Base-by-base conservation (phyloP, 2,888 invertebrate genomes). In the Thelaira solivaga region DNA sequence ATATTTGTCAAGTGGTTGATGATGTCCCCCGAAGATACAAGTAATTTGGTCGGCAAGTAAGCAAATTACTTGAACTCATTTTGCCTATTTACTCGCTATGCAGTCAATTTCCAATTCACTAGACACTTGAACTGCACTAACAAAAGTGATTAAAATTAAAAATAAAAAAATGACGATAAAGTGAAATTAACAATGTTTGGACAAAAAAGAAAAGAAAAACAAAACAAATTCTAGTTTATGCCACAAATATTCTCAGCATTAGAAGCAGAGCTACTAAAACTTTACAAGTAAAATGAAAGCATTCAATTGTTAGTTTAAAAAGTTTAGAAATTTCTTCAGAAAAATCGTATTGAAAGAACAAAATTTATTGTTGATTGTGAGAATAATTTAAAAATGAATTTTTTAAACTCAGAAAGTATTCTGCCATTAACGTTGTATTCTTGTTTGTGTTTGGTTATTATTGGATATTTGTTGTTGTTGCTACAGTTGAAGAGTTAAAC, bases 1-100 rank as follows among this genome's bases (percentile, higher is more conserved):
- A 65, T 49, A 59, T 31, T 64, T 74, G 34, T 65, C 65, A 74
- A 78, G 74, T 65, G 69, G 64, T 55, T 65, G 53, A 55, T 64
- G 49, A 45, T 65, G 49, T 45, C 16, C 68, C 41, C 67, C 16
- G 53, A 22, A 74, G 47, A 62, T 41, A n/a, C n/a, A n/a, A n/a
- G n/a, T n/a, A 34, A 41, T 34, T 73, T 65, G 39, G 5, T 49
- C 34, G 22, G 62, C 68, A 64, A 59, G 55, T 55, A 61, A 59
- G 55, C 49, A 61, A 67, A 72, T 68, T 47, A 55, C 61, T 72
- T 77, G 64, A 73, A 59, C 62, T 68, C 67, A 73, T 73, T 77
- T 43, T n/a, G 16, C 31, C 39, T 26, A 24, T 49, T 10, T 20
- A 41, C 41, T 57, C 67, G 73, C 73, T 77, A 77, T 72, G 62